Conservation (phyloP, 1,140 invertebrate species). For the Radopholus similis region DNA sequence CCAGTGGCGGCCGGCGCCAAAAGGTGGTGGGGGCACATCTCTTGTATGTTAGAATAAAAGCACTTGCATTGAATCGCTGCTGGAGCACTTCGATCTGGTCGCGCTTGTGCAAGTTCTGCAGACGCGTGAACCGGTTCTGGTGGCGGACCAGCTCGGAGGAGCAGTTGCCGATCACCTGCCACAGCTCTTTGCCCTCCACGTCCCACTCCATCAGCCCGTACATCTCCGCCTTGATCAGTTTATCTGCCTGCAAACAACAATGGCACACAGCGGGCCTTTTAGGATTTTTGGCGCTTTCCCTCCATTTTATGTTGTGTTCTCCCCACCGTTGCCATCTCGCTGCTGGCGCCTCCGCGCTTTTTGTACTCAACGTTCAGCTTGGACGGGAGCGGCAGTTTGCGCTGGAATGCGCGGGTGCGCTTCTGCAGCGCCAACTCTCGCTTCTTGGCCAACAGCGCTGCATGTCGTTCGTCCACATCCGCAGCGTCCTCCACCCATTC, state of each 20-base stretch:
- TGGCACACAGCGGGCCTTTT: no score
- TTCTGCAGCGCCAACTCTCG: slow-evolving; percentile 61
- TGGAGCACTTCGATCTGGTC: slow-evolving; percentile 41
- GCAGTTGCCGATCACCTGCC: slow-evolving; percentile 48
- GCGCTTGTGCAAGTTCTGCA: slow-evolving; percentile 25
- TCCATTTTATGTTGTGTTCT: no score
- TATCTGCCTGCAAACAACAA: slow-evolving; percentile 73
- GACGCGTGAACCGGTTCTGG: slow-evolving; percentile 38
- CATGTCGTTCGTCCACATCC: slow-evolving; percentile 40
- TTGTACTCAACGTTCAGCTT: slow-evolving; percentile 65
- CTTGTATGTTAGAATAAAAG: not conserved
- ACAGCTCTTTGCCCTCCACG: slow-evolving; percentile 45
- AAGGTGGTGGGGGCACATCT: not conserved
- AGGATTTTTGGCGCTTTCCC: no score
- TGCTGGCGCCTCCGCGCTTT: slow-evolving; percentile 57
- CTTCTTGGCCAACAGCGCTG: slow-evolving; percentile 34
- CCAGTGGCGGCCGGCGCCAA: not conserved
- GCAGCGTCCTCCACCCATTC: slow-evolving; percentile 55
- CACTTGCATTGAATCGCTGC: slow-evolving; percentile 37
- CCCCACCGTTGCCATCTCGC: slow-evolving; percentile 76
- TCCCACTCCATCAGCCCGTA: slow-evolving; percentile 51
- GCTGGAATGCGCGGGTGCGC: slow-evolving; percentile 81
- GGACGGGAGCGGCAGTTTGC: slow-evolving; percentile 78
- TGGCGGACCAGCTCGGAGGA: slow-evolving; percentile 45
- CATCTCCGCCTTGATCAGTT: slow-evolving; percentile 95